A percentile compares a stretch with the other conserved stretches of the same genome.
These are phyloP conservation scores for Bursaphelenchus okinawaensis DNA, from an alignment of 2,888 invertebrate species.

Conservation along the genomic window DNA sequence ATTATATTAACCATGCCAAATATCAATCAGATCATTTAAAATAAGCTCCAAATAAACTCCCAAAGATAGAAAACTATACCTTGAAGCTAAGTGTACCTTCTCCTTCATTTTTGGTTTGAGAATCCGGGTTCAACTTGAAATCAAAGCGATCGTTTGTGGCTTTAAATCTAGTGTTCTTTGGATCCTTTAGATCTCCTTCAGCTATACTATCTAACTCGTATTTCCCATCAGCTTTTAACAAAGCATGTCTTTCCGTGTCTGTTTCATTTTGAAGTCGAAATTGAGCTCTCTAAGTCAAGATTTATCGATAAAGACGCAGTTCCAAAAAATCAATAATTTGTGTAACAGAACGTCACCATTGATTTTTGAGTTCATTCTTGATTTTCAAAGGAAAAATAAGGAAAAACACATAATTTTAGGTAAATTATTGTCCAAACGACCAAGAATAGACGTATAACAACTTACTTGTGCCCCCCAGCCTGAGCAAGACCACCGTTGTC, in stretches of 20 bases:
- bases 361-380: too few relatives aligned
- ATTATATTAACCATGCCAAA: too few relatives aligned
- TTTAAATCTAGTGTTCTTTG: constrained; percentile 46
- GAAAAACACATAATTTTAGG: not conserved
- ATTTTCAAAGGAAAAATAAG: too few relatives aligned
- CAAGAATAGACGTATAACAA: constrained; percentile 2
- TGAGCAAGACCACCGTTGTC: constrained; percentile 55
- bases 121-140: constrained; percentile 48
- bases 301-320: too few relatives aligned
- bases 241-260: constrained; percentile 40
- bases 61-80: too few relatives aligned
- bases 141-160: constrained; percentile 52
- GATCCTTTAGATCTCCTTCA: constrained; percentile 46
- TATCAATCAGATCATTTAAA: too few relatives aligned
- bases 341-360: too few relatives aligned
- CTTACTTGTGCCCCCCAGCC: constrained; percentile 54
- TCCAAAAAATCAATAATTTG: too few relatives aligned
- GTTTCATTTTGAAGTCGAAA: constrained; percentile 44
- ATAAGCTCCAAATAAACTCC: too few relatives aligned
- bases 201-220: constrained; percentile 54
- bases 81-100: constrained; percentile 42
- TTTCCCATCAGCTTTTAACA: constrained; percentile 54
- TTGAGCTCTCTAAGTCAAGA: constrained; percentile 41
- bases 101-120: constrained; percentile 47
- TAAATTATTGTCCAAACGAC: constrained; percentile 18